A percentile compares a stretch with the other conserved stretches of the same genome.
phyloP scores from a whole-genome alignment of 2,113 vertebrate species.

The Brachypteracias leptosomus region DNA sequence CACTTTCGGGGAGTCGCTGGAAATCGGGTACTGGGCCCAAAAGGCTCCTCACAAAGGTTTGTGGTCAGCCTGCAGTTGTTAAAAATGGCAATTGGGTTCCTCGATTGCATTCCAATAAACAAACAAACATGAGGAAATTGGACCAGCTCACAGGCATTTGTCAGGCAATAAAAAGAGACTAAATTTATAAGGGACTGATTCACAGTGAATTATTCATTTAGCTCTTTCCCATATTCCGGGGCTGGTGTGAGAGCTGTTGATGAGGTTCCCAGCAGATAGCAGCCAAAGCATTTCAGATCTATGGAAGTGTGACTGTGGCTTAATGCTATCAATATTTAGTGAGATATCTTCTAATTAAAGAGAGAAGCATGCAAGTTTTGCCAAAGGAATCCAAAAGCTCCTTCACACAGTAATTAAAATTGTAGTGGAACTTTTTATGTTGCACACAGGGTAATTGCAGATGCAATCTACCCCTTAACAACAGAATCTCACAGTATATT shows the following conservation, averaged over 20 bases:
- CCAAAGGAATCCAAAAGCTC: neutral
- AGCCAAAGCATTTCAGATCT: neutral
- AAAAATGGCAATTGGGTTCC: neutral
- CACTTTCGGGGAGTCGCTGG: neutral
- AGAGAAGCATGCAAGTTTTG: neutral
- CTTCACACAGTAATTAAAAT: neutral
- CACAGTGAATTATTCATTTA: neutral
- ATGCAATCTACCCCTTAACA: neutral
- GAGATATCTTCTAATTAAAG: neutral
- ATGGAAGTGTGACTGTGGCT: neutral
- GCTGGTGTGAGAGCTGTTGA: neutral
- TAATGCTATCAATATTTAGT: neutral
- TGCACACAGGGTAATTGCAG: neutral
- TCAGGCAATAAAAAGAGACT: neutral
- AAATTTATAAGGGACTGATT: neutral
- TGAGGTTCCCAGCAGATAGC: neutral
- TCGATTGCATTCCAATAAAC: neutral
- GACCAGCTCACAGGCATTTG: neutral
- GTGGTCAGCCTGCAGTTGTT: neutral
- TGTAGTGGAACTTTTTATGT: neutral
- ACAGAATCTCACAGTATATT: neutral
- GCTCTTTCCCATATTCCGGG: neutral
- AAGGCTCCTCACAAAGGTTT: neutral
- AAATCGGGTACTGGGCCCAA: rapidly evolving
- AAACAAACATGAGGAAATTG: neutral